A percentile compares a stretch with the other conserved stretches of the same genome.
phyloP scores from a whole-genome alignment of 1,140 invertebrate species.

The Hermatobates lingyangjiaoensis region DNA sequence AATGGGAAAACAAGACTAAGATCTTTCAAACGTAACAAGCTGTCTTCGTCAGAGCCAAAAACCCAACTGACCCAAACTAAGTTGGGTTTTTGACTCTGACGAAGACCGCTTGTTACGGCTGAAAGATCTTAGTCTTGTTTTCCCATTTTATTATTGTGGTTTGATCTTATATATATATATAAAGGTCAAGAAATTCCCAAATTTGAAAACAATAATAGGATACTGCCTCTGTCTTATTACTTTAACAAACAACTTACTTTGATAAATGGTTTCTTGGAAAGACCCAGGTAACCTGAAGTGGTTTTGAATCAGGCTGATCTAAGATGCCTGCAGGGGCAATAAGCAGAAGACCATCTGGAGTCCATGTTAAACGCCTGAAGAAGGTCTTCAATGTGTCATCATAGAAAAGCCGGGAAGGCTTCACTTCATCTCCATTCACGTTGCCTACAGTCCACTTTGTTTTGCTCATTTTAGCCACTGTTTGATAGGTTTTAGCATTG shows the following conservation, averaged over 20 bases:
- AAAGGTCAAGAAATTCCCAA: background rate
- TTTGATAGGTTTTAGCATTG: no score
- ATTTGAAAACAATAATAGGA: background rate
- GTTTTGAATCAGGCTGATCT: slow-evolving; percentile 36
- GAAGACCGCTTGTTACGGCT: no score
- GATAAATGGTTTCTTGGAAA: slow-evolving; percentile 54
- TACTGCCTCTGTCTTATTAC: background rate
- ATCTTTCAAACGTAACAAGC: no score
- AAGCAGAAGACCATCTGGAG: slow-evolving; percentile 72
- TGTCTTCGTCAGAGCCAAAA: no score
- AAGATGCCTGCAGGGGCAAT: slow-evolving; percentile 66
- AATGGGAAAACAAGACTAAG: no score
- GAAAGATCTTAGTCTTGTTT: no score
- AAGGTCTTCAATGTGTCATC: slow-evolving; percentile 91
- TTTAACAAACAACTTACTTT: slow-evolving; percentile 42
- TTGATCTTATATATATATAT: no score
- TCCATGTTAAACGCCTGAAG: slow-evolving; percentile 70
- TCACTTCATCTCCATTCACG: no score
- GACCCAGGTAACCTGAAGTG: slow-evolving; percentile 55
- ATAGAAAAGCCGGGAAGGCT: slow-evolving; percentile 57
- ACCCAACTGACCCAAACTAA: no score
- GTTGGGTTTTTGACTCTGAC: no score
- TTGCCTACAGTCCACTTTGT: no score
- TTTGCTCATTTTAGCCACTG: slow-evolving; percentile 49
- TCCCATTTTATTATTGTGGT: no score